Evolutionary conservation across 2,113 vertebrate species (phyloP).

Genomic region (Acanthisitta chloris): DNA sequence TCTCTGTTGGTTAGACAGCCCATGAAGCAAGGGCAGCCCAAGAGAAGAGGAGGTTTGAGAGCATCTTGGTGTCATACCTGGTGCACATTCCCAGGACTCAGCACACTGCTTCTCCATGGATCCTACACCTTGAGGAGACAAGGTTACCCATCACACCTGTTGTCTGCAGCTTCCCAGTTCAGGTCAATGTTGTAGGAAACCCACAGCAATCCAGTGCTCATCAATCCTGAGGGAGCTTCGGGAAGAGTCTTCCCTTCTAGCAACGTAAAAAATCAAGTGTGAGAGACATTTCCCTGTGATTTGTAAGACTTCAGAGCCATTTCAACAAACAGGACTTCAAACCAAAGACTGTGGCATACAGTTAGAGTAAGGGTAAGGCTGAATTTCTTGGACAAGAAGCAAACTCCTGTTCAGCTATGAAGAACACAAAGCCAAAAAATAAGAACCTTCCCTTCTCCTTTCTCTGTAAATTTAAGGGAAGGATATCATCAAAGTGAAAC

Average conservation of each 20-base stretch:
- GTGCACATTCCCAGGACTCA: not conserved
- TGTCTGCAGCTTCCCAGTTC: not conserved
- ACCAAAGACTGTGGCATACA: not conserved
- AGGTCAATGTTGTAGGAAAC: not conserved
- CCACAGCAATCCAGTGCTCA: rapidly evolving
- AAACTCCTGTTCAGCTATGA: not conserved
- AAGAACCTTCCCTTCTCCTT: not conserved
- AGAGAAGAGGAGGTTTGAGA: not conserved
- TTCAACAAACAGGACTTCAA: not conserved
- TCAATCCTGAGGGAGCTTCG: not conserved
- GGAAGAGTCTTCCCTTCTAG: not conserved
- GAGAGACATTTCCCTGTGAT: not conserved
- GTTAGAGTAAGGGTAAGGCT: not conserved
- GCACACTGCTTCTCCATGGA: not conserved
- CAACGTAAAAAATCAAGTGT: not conserved
- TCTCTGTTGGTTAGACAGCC: not conserved
- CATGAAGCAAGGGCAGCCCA: not conserved
- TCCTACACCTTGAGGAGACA: not conserved
- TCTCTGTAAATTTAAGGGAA: not conserved
- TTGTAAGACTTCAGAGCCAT: not conserved
- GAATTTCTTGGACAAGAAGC: not conserved
- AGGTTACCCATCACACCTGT: rapidly evolving
- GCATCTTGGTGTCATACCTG: rapidly evolving
- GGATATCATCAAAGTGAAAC: not conserved
- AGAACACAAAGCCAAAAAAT: not conserved